Base-by-base conservation (phyloP, 2,888 invertebrate genomes). In the Cheilosia vernalis region DNA sequence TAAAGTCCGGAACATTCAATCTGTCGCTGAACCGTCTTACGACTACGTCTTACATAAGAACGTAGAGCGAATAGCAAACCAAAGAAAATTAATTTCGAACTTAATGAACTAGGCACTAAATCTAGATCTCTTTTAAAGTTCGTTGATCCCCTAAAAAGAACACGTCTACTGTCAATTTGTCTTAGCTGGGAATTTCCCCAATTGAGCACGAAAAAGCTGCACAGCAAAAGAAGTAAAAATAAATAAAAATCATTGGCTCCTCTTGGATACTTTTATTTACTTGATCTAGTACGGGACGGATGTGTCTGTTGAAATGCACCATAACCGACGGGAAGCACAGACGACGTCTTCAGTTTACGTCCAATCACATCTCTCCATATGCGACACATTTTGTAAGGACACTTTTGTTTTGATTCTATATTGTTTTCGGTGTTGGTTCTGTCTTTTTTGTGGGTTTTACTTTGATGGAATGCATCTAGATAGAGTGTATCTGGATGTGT, bases 91-190 rank as follows among this genome's bases (percentile, higher is more conserved):
- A 27, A 70, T 58, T 37, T 27, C 27, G 2, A 37, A 63, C 30
- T 37, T 74, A 64, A 74, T 74, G 64, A 74, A 49, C 74, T 56
- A 30, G n/a, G 42, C 19, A 37, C 9, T 58, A 0, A 58, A 58
- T 47, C 56, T 17, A 37, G 13, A 37, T 37, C 37, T 37, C 37
- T 37, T 30, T 42, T 0, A 60, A 58, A 79, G 83, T 72, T 67
- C 67, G 17, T 79, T 63, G 79, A 69, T 69, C 77, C 42, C 21
- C 24, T 2, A 13, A 9, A 42, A 13, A 27, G 44, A 55, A 40
- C 5, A 60, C 30, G 61, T 66, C 82, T 77, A 66, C 72, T 80
- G 66, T 55, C 69, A 69, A 81, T 76, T 76, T 69, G 56, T 76
- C 56, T 56, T 42, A 40, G 47, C 47, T 13, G 49, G 53, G 40